These are phyloP conservation scores for Moxostoma hubbsi DNA, from an alignment of 2,797 vertebrate species.

Conservation along the genomic window DNA sequence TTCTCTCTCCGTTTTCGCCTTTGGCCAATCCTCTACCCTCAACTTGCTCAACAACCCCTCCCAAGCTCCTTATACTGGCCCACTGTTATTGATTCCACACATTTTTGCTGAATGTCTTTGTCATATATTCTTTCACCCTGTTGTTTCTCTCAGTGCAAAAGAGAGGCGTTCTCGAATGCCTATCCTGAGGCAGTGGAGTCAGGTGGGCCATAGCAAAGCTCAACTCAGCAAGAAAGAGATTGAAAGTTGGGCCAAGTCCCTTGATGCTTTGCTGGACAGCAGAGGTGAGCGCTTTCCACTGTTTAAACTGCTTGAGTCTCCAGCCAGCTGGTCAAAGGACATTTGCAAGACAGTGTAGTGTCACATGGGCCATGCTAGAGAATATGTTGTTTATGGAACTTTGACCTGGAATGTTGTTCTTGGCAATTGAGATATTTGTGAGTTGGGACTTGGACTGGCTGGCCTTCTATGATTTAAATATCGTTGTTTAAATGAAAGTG, in stretches of 20 bases:
- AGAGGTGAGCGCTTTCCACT: slow-evolving; percentile 71
- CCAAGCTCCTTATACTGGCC: background rate
- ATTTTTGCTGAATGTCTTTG: background rate
- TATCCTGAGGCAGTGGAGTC: slow-evolving; percentile 80
- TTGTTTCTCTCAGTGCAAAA: slow-evolving; percentile 51
- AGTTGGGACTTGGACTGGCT: background rate
- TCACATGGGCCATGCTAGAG: background rate
- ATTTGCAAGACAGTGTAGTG: background rate
- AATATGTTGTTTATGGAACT: background rate
- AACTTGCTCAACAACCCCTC: background rate
- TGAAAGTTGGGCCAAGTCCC: slow-evolving; percentile 76
- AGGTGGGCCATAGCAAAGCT: slow-evolving; percentile 70
- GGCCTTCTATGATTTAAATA: background rate
- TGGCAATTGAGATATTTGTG: too few relatives aligned
- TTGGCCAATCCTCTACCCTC: background rate
- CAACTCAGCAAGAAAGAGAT: slow-evolving; percentile 71
- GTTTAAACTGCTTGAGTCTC: slow-evolving; percentile 15
- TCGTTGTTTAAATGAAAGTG: background rate
- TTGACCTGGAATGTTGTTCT: slow-evolving; percentile 14
- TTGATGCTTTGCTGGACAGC: slow-evolving; percentile 74
- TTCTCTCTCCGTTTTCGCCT: background rate
- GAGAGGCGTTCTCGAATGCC: slow-evolving; percentile 74
- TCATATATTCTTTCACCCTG: background rate
- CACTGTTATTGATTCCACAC: slow-evolving; percentile 14
- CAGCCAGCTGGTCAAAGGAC: slow-evolving; percentile 38